Percentiles rank a stretch among this genome's conserved stretches.
These are phyloP conservation scores for Etheostoma nigrum DNA, from an alignment of 2,797 vertebrate genomes.

Conservation along the genomic window DNA sequence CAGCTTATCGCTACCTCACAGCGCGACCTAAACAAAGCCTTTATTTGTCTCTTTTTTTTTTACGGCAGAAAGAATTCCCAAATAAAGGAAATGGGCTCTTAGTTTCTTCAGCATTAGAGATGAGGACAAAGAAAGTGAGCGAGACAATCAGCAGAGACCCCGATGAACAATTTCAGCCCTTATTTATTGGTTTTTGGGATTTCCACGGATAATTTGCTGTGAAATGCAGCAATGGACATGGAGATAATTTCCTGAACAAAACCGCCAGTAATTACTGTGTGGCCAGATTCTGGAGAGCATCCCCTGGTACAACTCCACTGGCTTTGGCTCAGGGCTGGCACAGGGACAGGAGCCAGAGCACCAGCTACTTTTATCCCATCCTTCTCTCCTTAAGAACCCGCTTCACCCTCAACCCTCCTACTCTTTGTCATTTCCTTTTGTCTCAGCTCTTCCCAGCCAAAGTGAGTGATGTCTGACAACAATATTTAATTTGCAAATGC, in stretches of 20 bases:
- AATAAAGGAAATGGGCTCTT: slow-evolving; percentile 72
- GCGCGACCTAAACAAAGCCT: slow-evolving; percentile 74
- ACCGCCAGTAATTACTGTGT: slow-evolving; percentile 81
- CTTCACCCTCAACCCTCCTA: slow-evolving; percentile 35
- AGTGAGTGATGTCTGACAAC: slow-evolving; percentile 55
- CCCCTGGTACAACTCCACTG: slow-evolving; percentile 65
- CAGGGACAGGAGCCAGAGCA: slow-evolving; percentile 43
- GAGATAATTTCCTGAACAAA: slow-evolving; percentile 86
- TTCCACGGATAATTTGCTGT: slow-evolving; percentile 84
- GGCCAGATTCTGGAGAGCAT: slow-evolving; percentile 73
- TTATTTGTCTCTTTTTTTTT: slow-evolving; percentile 68
- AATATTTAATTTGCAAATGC: slow-evolving; percentile 56
- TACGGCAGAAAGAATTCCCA: slow-evolving; percentile 64
- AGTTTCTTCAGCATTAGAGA: slow-evolving; percentile 69
- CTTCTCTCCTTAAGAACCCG: slow-evolving; percentile 51
- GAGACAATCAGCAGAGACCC: slow-evolving; percentile 74
- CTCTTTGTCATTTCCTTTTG: slow-evolving; percentile 53
- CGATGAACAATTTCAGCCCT: slow-evolving; percentile 75
- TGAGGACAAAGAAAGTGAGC: slow-evolving; percentile 71
- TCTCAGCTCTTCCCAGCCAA: slow-evolving; percentile 42
- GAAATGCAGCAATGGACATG: slow-evolving; percentile 80
- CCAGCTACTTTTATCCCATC: slow-evolving; percentile 52
- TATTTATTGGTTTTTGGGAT: slow-evolving; percentile 83
- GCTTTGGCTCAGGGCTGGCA: slow-evolving; percentile 54
- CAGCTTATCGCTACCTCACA: slow-evolving; percentile 79